These are phyloP conservation scores for Seira sanloemensis DNA, from an alignment of 2,888 invertebrate genomes.

Conservation along the genomic window DNA sequence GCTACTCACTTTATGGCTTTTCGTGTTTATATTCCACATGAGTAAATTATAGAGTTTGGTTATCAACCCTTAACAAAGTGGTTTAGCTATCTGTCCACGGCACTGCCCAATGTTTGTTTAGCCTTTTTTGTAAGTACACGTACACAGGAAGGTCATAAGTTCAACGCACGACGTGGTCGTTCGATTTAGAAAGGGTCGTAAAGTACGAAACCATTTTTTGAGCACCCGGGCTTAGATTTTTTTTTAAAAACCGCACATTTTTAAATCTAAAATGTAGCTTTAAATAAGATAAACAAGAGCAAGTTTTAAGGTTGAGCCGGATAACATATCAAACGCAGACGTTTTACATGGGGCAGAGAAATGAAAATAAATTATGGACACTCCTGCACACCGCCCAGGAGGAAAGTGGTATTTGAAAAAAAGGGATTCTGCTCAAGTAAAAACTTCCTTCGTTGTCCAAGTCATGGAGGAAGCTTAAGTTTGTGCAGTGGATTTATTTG, in stretches of 20 bases:
- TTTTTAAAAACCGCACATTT: slow-evolving; percentile 9
- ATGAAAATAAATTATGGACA: slow-evolving; percentile 49
- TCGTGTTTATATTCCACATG: no score
- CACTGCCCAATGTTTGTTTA: not conserved
- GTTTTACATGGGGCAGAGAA: slow-evolving; percentile 7
- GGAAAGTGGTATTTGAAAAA: not conserved
- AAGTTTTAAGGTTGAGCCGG: not conserved
- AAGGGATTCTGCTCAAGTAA: slow-evolving; percentile 9
- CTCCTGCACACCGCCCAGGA: slow-evolving; percentile 40
- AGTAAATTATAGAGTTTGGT: not conserved
- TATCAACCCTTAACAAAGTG: not conserved
- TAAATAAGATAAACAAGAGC: slow-evolving; percentile 11
- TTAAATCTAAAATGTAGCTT: slow-evolving; percentile 1
- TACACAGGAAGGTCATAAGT: slow-evolving; percentile 10
- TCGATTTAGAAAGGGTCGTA: not conserved
- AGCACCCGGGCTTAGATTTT: not conserved
- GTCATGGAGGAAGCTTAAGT: not conserved
- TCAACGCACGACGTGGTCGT: not conserved
- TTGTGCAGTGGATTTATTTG: not conserved
- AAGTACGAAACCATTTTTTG: not conserved
- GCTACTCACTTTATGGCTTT: no score
- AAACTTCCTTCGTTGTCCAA: not conserved
- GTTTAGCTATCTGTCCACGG: not conserved
- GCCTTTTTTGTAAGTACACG: no score
- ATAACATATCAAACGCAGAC: slow-evolving; percentile 10